phyloP scores from a whole-genome alignment of 2,113 vertebrate genomes.

The Labeo catla region DNA sequence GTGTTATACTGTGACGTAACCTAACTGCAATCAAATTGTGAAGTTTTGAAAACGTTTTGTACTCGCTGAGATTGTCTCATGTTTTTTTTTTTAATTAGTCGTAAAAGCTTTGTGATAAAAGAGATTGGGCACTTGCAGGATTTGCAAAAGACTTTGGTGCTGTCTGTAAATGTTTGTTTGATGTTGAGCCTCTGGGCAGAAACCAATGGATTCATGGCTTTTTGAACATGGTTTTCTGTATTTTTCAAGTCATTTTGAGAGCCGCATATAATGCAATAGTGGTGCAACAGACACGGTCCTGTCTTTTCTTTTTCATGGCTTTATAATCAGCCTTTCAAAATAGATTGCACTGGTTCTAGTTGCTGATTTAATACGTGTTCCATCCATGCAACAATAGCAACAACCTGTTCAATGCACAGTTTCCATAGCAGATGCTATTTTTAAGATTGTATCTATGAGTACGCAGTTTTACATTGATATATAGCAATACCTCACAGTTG shows the following conservation, averaged over 20 bases:
- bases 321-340: constrained; percentile 37
- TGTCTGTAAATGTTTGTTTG: constrained; percentile 22
- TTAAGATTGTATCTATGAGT: background rate
- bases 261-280: background rate
- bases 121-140: background rate
- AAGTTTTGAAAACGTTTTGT: background rate
- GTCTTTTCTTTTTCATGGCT: background rate
- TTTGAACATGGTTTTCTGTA: background rate
- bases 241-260: constrained; percentile 8
- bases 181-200: constrained; percentile 1
- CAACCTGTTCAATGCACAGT: background rate
- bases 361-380: constrained; percentile 1
- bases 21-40: background rate
- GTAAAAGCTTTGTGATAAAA: constrained; percentile 10
- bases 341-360: background rate
- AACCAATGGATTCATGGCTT: constrained; percentile 3
- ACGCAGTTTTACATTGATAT: background rate
- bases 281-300: background rate
- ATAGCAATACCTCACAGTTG: background rate
- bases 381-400: background rate
- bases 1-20: background rate
- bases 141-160: constrained; percentile 11
- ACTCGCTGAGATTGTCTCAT: background rate
- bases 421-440: background rate
- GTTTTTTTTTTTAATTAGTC: background rate